These are phyloP conservation scores for Nibea albiflora DNA, from an alignment of 2,113 vertebrate genomes.

Conservation along the genomic window DNA sequence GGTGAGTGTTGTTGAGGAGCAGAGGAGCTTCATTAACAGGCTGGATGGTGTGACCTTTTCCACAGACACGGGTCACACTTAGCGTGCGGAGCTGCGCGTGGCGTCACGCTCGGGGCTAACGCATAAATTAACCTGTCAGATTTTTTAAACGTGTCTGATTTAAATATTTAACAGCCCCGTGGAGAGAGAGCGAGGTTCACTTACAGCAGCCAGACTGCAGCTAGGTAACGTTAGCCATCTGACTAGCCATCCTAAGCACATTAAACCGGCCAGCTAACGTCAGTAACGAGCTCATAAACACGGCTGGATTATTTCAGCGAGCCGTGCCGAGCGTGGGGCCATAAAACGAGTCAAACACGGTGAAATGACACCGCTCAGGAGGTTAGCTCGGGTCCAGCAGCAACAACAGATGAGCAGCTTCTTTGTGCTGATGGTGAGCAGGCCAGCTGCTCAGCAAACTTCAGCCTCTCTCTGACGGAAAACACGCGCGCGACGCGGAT, in stretches of 20 bases:
- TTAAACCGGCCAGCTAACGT: background rate
- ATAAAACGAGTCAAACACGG: background rate
- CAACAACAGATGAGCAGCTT: conserved; percentile 69
- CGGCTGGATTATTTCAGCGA: background rate
- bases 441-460: conserved; percentile 68
- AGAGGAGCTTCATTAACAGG: conserved; percentile 1
- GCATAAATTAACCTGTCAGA: background rate
- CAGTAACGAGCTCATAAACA: background rate
- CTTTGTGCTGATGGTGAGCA: conserved; percentile 79
- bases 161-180: background rate
- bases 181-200: too few species aligned
- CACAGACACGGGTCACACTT: background rate
- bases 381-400: conserved; percentile 42
- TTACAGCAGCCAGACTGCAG: conserved; percentile 30
- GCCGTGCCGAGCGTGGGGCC: background rate
- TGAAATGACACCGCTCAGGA: background rate
- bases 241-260: conserved; percentile 1
- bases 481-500: fast-evolving
- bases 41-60: conserved; percentile 34
- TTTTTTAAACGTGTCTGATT: background rate
- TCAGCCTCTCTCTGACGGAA: conserved; percentile 11
- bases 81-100: background rate
- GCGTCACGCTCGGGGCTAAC: background rate
- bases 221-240: conserved; percentile 59
- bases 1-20: background rate